A percentile compares a stretch with the other conserved stretches of the same genome.
Conservation (phyloP, 1,140 invertebrate species). For the Aporrectodea caliginosa region DNA sequence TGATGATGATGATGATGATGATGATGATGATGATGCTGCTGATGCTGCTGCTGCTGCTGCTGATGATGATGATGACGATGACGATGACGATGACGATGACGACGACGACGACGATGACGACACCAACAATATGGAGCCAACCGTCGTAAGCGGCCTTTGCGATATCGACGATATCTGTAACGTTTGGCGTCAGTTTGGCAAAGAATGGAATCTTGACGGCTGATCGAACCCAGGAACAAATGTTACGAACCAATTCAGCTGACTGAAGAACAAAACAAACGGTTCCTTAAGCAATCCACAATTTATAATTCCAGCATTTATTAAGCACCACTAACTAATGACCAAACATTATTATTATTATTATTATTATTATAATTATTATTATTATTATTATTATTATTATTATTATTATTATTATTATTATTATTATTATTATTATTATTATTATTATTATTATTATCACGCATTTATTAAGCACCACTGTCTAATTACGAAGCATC, state of each 20-base stretch:
- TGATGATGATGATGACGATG: neutral
- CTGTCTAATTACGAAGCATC: no score
- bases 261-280: no score
- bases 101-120: constrained; percentile 15
- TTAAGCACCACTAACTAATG: no score
- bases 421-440: no score
- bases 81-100: neutral
- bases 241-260: constrained; percentile 78
- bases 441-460: no score
- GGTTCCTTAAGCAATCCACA: no score
- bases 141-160: constrained; percentile 86
- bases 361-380: no score
- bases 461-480: no score
- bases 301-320: no score
- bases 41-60: neutral
- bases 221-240: constrained; percentile 81
- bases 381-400: no score
- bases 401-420: no score
- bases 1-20: neutral
- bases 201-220: constrained; percentile 94
- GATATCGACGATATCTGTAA: constrained; percentile 85
- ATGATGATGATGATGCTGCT: neutral
- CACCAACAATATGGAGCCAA: constrained; percentile 43
- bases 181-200: constrained; percentile 95
- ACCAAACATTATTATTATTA: no score